phyloP scores from a whole-genome alignment of 2,888 invertebrate genomes.

The Andrena camellia region DNA sequence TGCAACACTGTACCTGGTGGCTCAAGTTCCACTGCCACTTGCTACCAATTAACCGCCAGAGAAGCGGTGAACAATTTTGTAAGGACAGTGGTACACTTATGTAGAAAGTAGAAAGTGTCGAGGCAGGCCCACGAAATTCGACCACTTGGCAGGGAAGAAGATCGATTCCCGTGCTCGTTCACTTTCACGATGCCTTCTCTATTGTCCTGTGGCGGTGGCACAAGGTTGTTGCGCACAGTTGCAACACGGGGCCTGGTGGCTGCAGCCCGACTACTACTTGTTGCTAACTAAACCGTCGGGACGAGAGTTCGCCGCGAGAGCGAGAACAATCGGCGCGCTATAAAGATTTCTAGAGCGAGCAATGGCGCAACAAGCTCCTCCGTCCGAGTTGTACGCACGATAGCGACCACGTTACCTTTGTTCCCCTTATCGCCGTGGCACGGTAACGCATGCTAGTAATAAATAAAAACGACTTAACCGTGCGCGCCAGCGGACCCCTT shows the following conservation, averaged over 20 bases:
- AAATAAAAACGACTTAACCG: constrained; percentile 46
- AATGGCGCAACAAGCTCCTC: constrained; percentile 56
- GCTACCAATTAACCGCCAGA: too few species aligned
- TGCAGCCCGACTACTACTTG: constrained; percentile 62
- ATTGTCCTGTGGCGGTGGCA: constrained; percentile 5
- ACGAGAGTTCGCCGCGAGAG: constrained; percentile 37
- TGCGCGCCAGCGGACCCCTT: background rate
- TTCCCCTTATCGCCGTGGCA: constrained; percentile 53
- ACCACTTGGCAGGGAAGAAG: background rate
- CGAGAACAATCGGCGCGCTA: constrained; percentile 60
- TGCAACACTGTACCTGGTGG: too few species aligned
- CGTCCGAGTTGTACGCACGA: constrained; percentile 34
- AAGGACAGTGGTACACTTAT: too few species aligned
- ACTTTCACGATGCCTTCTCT: constrained; percentile 20
- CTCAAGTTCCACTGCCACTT: too few species aligned
- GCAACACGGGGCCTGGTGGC: constrained; percentile 21
- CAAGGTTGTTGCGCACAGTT: constrained; percentile 7
- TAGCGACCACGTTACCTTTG: constrained; percentile 52
- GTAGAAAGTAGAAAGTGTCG: background rate
- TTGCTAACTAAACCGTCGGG: constrained; percentile 65
- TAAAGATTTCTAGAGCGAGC: constrained; percentile 64
- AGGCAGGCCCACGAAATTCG: background rate
- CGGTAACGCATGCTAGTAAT: constrained; percentile 42
- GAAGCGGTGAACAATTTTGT: too few species aligned
- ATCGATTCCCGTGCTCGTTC: constrained; percentile 29